These are phyloP conservation scores for Haplochromis vanheusdeni DNA, from an alignment of 2,113 vertebrate species.

Conservation along the genomic window DNA sequence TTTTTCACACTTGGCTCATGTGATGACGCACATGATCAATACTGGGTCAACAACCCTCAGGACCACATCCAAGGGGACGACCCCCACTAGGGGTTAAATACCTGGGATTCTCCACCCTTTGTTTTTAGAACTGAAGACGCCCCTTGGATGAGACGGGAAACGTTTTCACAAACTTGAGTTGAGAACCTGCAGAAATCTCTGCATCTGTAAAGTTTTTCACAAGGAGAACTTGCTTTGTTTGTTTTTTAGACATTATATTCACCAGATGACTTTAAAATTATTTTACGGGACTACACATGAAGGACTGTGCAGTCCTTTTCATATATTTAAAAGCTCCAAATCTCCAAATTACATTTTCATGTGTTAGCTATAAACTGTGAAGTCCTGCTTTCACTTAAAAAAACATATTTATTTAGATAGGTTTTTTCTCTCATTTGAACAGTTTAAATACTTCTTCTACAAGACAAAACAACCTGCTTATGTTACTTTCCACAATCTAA, in stretches of 20 bases:
- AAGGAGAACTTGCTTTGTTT: neutral
- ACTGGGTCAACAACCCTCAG: neutral
- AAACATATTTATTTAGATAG: neutral
- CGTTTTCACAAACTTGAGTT: neutral
- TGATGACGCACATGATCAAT: neutral
- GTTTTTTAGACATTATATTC: neutral
- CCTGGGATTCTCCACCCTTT: neutral
- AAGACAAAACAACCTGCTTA: neutral
- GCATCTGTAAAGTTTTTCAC: neutral
- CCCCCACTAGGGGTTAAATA: neutral
- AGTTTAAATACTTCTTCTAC: neutral
- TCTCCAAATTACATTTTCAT: neutral
- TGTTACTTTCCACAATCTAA: neutral
- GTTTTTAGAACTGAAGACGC: neutral
- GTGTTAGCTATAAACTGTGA: neutral
- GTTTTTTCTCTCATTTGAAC: neutral
- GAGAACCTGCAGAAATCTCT: neutral
- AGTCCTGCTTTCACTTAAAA: neutral
- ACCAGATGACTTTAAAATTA: neutral
- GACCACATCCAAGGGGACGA: neutral
- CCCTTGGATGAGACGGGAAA: neutral
- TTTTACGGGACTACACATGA: neutral
- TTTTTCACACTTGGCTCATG: neutral
- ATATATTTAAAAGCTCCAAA: neutral
- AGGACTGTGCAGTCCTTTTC: neutral